Conservation (phyloP, 2,888 invertebrate genomes). For the Elmis aenea region DNA sequence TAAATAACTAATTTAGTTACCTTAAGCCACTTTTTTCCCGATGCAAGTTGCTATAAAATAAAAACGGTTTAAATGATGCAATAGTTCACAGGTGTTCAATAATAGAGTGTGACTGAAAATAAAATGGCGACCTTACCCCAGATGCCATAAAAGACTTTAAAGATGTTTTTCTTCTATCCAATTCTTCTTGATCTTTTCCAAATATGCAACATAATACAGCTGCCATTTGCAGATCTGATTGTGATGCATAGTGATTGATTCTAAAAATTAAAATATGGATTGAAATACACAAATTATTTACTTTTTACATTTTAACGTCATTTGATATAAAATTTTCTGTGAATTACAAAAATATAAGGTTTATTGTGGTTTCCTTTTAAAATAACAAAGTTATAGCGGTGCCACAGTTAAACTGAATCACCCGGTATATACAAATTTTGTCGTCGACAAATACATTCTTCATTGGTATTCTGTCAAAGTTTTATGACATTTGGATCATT, state of each 20-base stretch:
- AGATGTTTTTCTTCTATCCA: constrained; percentile 25
- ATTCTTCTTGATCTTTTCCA: constrained; percentile 50
- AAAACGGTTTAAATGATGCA: too few species aligned
- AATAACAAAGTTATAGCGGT: too few species aligned
- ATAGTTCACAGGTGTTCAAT: too few species aligned
- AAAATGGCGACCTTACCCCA: constrained; percentile 29
- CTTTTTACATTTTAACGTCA: too few species aligned
- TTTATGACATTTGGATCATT: too few species aligned
- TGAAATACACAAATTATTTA: not conserved
- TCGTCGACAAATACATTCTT: too few species aligned
- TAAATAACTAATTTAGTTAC: constrained; percentile 44
- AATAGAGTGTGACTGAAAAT: constrained; percentile 16
- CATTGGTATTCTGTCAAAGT: too few species aligned
- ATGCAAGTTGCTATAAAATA: constrained; percentile 57
- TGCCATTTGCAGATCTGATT: constrained; percentile 87
- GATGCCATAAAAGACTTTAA: constrained; percentile 25
- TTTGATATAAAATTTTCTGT: too few species aligned
- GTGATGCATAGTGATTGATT: constrained; percentile 74
- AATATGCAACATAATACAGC: constrained; percentile 90
- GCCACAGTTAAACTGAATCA: too few species aligned
- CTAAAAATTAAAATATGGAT: constrained; percentile 42
- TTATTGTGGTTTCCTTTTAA: too few species aligned
- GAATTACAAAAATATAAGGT: too few species aligned
- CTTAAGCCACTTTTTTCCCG: constrained; percentile 60
- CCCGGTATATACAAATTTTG: too few species aligned